Evolutionary conservation across 2,797 vertebrate genomes (phyloP).

Genomic region (Cyclopterus lumpus): DNA sequence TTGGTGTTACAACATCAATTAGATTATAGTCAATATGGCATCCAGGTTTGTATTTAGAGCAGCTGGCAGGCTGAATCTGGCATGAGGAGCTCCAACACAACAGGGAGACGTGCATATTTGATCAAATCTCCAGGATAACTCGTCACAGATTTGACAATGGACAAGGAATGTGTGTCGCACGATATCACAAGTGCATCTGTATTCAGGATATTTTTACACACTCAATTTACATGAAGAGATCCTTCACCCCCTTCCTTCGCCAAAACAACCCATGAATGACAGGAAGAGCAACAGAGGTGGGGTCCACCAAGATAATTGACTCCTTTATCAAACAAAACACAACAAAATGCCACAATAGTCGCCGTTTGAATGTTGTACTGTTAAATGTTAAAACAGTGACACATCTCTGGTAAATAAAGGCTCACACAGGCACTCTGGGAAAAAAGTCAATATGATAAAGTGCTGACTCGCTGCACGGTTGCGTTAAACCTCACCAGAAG

Average conservation of each 20-base stretch:
- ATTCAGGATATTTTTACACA: background rate
- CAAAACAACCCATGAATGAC: background rate
- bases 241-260: background rate
- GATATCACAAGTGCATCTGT: background rate
- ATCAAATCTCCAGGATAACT: background rate
- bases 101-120: background rate
- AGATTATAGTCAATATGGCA: background rate
- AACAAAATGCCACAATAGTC: no score
- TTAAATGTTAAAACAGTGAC: no score
- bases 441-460: slow-evolving; percentile 56
- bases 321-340: background rate
- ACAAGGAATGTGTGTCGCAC: background rate
- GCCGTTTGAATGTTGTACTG: no score
- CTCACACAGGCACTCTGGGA: background rate
- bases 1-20: background rate
- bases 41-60: background rate
- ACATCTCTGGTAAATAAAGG: no score
- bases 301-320: background rate
- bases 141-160: background rate
- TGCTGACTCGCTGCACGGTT: slow-evolving; percentile 30
- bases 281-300: background rate
- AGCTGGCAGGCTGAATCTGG: background rate
- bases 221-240: background rate
- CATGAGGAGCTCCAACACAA: background rate
- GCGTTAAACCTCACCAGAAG: slow-evolving; percentile 42